Percentiles rank a stretch among this genome's conserved stretches.
Evolutionary conservation across 1,140 invertebrate genomes (phyloP).

Genomic region (Panagrolaimus sp.): DNA sequence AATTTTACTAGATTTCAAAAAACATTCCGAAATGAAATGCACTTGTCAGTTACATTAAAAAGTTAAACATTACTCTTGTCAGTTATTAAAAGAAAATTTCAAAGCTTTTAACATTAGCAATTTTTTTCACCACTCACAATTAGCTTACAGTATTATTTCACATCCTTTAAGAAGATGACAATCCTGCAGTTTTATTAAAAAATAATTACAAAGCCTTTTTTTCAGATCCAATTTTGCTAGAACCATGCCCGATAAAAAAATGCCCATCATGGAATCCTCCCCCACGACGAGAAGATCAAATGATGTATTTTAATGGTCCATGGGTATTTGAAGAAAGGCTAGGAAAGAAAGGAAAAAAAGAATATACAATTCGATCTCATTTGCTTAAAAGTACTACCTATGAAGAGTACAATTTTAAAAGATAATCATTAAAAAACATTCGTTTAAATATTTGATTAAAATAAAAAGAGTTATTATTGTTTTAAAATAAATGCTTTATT

Average conservation of each 20-base stretch:
- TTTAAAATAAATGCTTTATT: no score
- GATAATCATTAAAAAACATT: not conserved
- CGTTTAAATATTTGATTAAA: not conserved
- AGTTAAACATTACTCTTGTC: no score
- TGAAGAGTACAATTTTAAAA: not conserved
- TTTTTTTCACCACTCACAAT: no score
- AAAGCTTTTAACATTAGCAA: no score
- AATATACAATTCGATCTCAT: not conserved
- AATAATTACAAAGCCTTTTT: no score
- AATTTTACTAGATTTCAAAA: no score
- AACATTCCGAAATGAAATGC: no score
- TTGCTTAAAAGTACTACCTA: conserved; percentile 1
- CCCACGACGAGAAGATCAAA: conserved; percentile 7
- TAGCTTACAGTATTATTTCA: no score
- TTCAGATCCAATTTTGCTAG: not conserved
- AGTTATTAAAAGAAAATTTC: no score
- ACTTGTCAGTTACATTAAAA: no score
- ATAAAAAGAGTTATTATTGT: not conserved
- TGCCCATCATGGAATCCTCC: not conserved
- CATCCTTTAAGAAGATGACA: no score
- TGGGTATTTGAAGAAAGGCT: not conserved
- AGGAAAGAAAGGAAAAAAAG: conserved; percentile 2
- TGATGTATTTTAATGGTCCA: conserved; percentile 9
- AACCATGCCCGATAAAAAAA: not conserved
- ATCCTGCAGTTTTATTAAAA: no score